Percentiles rank a stretch among this genome's conserved stretches.
Evolutionary conservation across 2,888 invertebrate genomes (phyloP).

Genomic region (Andrena bicolor): DNA sequence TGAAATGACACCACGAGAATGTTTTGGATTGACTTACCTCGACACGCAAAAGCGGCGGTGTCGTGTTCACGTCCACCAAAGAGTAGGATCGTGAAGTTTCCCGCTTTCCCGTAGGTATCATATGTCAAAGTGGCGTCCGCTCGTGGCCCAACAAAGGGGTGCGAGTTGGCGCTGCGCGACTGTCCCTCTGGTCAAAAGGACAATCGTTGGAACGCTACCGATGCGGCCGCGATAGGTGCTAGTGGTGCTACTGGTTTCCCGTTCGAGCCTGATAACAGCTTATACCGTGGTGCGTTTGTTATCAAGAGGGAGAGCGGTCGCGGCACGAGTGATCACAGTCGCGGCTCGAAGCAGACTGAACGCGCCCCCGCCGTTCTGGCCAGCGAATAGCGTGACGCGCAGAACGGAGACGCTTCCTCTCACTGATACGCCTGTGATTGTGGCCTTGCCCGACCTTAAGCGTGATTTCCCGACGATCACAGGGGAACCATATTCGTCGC

Average conservation of each 20-base stretch:
- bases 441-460: constrained; percentile 34
- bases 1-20: neutral
- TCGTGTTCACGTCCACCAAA: constrained; percentile 34
- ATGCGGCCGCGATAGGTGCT: neutral
- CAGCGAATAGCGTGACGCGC: constrained; percentile 55
- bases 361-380: constrained; percentile 54
- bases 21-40: constrained; percentile 38
- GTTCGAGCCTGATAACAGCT: too few species aligned
- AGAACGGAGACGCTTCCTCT: constrained; percentile 52
- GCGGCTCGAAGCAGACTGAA: constrained; percentile 78
- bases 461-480: constrained; percentile 24
- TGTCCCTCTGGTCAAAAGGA: neutral
- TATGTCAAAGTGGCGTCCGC: neutral
- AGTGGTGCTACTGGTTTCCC: neutral
- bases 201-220: neutral
- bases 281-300: constrained; percentile 30
- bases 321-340: constrained; percentile 73
- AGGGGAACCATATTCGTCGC: constrained; percentile 12
- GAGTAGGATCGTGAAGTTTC: constrained; percentile 38
- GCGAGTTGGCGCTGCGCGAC: too few species aligned
- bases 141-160: neutral
- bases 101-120: constrained; percentile 47
- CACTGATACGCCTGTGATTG: constrained; percentile 53
- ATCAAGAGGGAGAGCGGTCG: constrained; percentile 58
- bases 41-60: constrained; percentile 27